Conservation (phyloP, 2,888 invertebrate species). For the Dyspetes luteomarginatus region DNA sequence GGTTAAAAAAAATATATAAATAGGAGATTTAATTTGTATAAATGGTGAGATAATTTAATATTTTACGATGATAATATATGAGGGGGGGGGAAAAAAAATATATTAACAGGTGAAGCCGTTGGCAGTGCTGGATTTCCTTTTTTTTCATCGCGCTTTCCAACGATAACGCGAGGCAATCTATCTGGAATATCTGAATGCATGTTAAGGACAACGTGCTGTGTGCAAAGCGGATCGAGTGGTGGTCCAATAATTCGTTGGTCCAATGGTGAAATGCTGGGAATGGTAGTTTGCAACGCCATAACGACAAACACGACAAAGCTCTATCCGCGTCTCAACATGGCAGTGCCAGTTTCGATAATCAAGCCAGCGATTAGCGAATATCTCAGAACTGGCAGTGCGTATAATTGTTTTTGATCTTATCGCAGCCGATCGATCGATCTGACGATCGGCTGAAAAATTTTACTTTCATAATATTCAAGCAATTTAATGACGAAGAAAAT, state of each 20-base stretch:
- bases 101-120: constrained; percentile 85
- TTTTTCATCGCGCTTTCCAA: constrained; percentile 84
- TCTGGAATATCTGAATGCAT: constrained; percentile 85
- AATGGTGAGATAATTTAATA: too few relatives aligned
- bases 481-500: too few relatives aligned
- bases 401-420: constrained; percentile 40
- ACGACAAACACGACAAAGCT: constrained; percentile 83
- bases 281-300: constrained; percentile 86
- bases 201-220: constrained; percentile 87
- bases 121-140: constrained; percentile 86
- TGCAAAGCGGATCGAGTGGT: constrained; percentile 87
- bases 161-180: constrained; percentile 85
- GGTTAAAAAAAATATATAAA: too few relatives aligned
- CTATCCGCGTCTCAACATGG: constrained; percentile 87
- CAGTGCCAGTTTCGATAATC: constrained; percentile 85
- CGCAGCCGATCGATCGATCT: too few relatives aligned
- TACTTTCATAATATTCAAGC: too few relatives aligned
- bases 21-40: too few relatives aligned
- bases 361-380: constrained; percentile 82
- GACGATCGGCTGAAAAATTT: too few relatives aligned
- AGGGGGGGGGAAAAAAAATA: not conserved
- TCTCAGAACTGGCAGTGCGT: constrained; percentile 84
- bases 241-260: constrained; percentile 85
- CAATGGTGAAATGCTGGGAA: constrained; percentile 84
- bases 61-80: too few relatives aligned